Conservation (phyloP, 2,113 vertebrate genomes). For the Pterocles orientalis region DNA sequence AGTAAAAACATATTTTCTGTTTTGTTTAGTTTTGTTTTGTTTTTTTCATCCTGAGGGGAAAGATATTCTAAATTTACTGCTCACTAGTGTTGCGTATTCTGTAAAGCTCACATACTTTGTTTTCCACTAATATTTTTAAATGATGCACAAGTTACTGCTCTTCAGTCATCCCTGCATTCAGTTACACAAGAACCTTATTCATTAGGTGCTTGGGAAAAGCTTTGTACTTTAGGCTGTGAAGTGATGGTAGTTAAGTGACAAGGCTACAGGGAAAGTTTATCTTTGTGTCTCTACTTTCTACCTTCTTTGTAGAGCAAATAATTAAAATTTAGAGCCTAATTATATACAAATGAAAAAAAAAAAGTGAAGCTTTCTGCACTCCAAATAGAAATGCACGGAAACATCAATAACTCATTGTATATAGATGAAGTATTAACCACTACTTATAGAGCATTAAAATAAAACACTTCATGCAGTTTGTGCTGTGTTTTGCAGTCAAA, state of each 20-base stretch:
- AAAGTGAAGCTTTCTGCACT: neutral
- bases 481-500: neutral
- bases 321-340: constrained; percentile 42
- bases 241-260: neutral
- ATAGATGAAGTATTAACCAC: neutral
- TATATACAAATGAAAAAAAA: neutral
- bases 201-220: neutral
- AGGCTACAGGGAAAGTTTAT: neutral
- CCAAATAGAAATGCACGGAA: neutral
- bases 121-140: neutral
- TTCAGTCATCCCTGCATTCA: neutral
- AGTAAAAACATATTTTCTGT: rapidly evolving
- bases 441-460: neutral
- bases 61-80: neutral
- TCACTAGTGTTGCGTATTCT: neutral
- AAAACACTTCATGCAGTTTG: neutral
- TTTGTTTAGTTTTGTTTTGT: neutral
- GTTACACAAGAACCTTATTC: neutral
- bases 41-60: neutral
- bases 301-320: constrained; percentile 19
- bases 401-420: constrained; percentile 44
- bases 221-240: constrained; percentile 12
- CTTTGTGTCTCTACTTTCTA: neutral
- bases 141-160: neutral
- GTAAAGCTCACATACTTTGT: neutral